These are phyloP conservation scores for Lamprotornis superbus DNA, from an alignment of 2,113 vertebrate genomes.

Conservation along the genomic window DNA sequence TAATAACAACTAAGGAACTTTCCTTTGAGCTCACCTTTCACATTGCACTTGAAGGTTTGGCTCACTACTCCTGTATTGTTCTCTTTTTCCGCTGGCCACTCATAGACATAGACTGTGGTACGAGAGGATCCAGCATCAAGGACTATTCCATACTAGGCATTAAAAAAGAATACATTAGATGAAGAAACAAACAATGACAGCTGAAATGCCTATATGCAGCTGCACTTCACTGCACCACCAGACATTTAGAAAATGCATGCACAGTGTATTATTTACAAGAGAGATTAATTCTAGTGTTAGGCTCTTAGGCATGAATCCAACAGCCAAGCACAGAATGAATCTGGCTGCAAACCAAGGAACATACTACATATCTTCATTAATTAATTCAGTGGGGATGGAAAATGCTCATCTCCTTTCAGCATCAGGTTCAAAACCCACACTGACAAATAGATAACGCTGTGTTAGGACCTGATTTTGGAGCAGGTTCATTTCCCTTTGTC, in stretches of 20 bases:
- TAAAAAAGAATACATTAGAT: neutral
- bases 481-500: neutral
- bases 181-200: neutral
- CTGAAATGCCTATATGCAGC: neutral
- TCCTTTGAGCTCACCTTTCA: slow-evolving; percentile 76
- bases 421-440: neutral
- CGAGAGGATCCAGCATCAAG: slow-evolving; percentile 93
- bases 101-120: slow-evolving; percentile 90
- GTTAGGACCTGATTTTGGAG: neutral
- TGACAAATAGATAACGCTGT: neutral
- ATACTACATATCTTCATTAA: neutral
- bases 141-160: slow-evolving; percentile 88
- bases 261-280: neutral
- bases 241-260: neutral
- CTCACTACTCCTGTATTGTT: slow-evolving; percentile 91
- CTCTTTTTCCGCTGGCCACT: slow-evolving; percentile 93
- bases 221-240: neutral
- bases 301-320: neutral
- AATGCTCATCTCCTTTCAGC: neutral
- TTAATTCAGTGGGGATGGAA: neutral
- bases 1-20: neutral
- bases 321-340: neutral
- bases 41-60: slow-evolving; percentile 79
- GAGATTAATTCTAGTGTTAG: neutral
- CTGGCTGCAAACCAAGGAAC: neutral